Conservation (phyloP, 2,888 invertebrate genomes). For the Endomychus coccineus region DNA sequence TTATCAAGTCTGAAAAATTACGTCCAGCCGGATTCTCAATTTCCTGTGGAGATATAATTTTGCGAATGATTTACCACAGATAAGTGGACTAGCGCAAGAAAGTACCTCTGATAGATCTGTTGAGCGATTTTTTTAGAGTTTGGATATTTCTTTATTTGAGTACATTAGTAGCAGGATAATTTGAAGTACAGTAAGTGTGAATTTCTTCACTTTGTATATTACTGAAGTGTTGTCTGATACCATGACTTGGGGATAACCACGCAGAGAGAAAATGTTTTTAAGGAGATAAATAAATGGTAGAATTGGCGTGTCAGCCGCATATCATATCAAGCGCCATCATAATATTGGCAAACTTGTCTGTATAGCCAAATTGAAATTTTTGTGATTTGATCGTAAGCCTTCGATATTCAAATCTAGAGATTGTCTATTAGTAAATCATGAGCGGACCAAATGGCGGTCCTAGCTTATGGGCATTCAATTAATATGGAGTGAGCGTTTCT, state of each 20-base stretch:
- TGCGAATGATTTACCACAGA: neutral
- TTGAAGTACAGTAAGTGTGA: no score
- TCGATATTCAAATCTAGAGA: no score
- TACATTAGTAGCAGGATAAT: neutral
- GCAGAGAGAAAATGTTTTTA: neutral
- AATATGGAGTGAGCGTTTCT: no score
- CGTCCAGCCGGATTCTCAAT: neutral
- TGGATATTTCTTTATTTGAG: neutral
- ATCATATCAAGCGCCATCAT: no score
- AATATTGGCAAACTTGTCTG: no score
- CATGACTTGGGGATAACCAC: neutral
- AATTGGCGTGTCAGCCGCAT: no score
- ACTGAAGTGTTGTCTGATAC: neutral
- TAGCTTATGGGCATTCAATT: no score
- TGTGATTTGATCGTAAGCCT: no score
- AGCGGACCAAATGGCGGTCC: no score
- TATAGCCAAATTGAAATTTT: no score
- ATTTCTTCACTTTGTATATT: no score
- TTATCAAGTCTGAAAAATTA: neutral
- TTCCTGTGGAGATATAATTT: neutral
- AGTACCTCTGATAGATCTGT: neutral
- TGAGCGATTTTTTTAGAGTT: neutral
- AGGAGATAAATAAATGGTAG: neutral
- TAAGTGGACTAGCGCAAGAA: neutral
- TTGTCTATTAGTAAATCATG: no score